phyloP scores from a whole-genome alignment of 2,113 vertebrate species.

The pig (Sus scrofa) region DNA sequence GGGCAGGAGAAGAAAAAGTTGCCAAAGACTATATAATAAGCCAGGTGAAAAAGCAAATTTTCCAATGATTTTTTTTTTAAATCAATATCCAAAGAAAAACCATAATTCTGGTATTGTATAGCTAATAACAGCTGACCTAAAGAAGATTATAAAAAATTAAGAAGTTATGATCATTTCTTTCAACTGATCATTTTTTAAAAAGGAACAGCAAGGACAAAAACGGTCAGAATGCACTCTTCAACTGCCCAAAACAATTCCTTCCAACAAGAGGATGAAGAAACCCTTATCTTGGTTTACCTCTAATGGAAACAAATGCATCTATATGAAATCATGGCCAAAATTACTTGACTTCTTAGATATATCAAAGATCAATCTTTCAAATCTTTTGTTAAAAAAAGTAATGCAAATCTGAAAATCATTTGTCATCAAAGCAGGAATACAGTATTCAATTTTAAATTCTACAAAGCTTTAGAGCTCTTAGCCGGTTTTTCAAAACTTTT shows the following conservation, averaged over 20 bases:
- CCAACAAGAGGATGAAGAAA: neutral
- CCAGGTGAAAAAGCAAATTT: conserved; percentile 23
- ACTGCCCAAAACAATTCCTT: neutral
- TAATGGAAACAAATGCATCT: neutral
- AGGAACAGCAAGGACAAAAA: neutral
- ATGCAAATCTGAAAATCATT: conserved; percentile 1
- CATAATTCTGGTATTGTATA: conserved; percentile 2
- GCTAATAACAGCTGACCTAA: neutral
- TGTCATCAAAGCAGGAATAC: conserved; percentile 26
- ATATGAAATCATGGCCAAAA: conserved; percentile 34
- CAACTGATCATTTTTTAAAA: conserved; percentile 43
- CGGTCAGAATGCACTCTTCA: neutral
- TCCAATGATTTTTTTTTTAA: conserved; percentile 20
- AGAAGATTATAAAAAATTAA: conserved; percentile 33
- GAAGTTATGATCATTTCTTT: neutral
- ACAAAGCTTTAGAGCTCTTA: neutral
- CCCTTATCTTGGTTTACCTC: neutral
- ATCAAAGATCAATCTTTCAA: neutral
- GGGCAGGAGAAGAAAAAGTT: neutral
- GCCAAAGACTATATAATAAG: conserved; percentile 11
- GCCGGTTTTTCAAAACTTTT: conserved; percentile 41
- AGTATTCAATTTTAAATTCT: conserved; percentile 51
- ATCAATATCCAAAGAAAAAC: conserved; percentile 16
- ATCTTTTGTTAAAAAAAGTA: conserved; percentile 52
- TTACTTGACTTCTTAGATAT: conserved; percentile 15